These are phyloP conservation scores for Gouania willdenowi DNA, from an alignment of 2,797 vertebrate genomes.

Conservation along the genomic window DNA sequence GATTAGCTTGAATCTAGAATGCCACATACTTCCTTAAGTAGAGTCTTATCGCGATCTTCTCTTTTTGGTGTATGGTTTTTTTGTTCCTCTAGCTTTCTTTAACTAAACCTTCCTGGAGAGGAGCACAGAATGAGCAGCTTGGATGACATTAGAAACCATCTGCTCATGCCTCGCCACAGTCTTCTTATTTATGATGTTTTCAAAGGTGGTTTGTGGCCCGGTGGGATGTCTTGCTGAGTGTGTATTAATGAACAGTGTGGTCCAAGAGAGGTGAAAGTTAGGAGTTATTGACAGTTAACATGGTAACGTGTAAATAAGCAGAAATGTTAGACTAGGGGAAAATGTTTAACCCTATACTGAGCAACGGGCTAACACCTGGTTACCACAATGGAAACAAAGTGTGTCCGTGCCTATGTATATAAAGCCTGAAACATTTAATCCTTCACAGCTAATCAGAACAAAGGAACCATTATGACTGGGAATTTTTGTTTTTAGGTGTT, in stretches of 20 bases:
- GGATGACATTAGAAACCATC: conserved; percentile 41
- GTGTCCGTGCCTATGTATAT: too few species aligned
- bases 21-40: conserved; percentile 1
- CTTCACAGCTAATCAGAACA: too few species aligned
- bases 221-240: conserved; percentile 32
- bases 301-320: conserved; percentile 48
- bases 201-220: conserved; percentile 35
- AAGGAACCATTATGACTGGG: too few species aligned
- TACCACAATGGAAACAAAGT: too few species aligned
- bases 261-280: conserved; percentile 20
- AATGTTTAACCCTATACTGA: too few species aligned
- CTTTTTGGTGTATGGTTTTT: background rate
- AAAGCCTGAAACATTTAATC: too few species aligned
- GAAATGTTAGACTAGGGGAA: too few species aligned
- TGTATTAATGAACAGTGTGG: conserved; percentile 3
- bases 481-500: too few species aligned
- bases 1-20: conserved; percentile 8
- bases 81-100: too few species aligned
- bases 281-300: conserved; percentile 43
- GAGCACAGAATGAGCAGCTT: background rate
- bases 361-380: too few species aligned
- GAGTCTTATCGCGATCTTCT: too few species aligned
- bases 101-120: background rate
- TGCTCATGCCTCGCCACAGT: conserved; percentile 16
- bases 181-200: conserved; percentile 50